Percentiles rank a stretch among this genome's conserved stretches.
These are phyloP conservation scores for Drosophila paracracens DNA, from an alignment of 2,888 invertebrate species.

Conservation along the genomic window DNA sequence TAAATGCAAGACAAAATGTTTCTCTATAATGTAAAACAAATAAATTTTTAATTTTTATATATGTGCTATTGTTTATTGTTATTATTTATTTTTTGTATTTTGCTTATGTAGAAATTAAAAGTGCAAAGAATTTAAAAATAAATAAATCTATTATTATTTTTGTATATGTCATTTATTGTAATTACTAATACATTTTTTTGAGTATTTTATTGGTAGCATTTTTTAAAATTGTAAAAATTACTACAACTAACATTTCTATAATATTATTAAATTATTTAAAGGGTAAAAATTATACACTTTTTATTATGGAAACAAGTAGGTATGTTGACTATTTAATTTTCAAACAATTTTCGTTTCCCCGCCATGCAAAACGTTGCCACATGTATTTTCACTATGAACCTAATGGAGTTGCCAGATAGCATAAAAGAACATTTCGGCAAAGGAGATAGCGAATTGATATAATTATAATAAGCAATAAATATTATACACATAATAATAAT, in stretches of 20 bases:
- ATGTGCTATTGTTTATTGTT: background rate
- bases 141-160: background rate
- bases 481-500: background rate
- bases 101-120: background rate
- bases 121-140: background rate
- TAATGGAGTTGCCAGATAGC: background rate
- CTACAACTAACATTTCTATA: background rate
- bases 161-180: background rate
- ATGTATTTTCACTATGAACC: background rate
- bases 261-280: background rate
- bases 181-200: background rate
- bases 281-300: too few relatives aligned
- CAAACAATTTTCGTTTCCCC: background rate
- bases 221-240: background rate
- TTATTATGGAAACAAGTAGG: background rate
- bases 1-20: background rate
- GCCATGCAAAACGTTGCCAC: background rate
- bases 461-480: background rate
- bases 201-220: background rate
- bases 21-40: background rate
- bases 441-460: background rate
- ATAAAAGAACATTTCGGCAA: background rate
- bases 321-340: background rate
- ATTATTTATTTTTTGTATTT: background rate
- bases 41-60: too few relatives aligned